phyloP scores from a whole-genome alignment of 1,140 invertebrate genomes.

The Chelonus insularis region DNA sequence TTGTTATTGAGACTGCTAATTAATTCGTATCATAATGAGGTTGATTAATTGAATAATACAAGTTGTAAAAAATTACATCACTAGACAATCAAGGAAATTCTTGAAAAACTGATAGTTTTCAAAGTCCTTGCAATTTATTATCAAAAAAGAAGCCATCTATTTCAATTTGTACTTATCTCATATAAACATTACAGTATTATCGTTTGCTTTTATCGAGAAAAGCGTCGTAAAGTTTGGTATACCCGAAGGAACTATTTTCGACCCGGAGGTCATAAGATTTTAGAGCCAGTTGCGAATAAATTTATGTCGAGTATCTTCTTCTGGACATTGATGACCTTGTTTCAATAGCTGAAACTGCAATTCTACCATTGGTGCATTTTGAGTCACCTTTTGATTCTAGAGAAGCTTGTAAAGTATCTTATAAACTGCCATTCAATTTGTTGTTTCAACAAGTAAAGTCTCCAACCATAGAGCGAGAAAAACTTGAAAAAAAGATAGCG shows the following conservation, averaged over 20 bases:
- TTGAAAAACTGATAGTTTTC: too few species aligned
- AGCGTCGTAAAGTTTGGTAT: neutral
- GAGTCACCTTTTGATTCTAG: neutral
- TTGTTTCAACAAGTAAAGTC: neutral
- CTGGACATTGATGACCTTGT: neutral
- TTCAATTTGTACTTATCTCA: too few species aligned
- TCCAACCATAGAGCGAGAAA: neutral
- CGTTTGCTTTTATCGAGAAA: too few species aligned
- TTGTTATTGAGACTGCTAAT: too few species aligned
- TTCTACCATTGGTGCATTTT: neutral
- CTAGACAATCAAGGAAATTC: too few species aligned
- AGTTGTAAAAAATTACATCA: too few species aligned
- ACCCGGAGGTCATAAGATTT: neutral
- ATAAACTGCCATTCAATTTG: neutral
- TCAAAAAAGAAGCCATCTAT: too few species aligned
- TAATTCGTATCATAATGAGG: too few species aligned
- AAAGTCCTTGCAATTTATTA: too few species aligned
- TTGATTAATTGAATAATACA: too few species aligned
- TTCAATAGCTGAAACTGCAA: neutral
- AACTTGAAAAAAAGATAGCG: neutral
- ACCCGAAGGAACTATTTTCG: constrained; percentile 6
- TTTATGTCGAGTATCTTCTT: neutral
- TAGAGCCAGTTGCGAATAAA: constrained; percentile 6
- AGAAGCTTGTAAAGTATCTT: neutral
- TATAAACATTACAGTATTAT: too few species aligned